phyloP scores from a whole-genome alignment of 2,113 vertebrate species.

The Periophthalmodon schlosseri region DNA sequence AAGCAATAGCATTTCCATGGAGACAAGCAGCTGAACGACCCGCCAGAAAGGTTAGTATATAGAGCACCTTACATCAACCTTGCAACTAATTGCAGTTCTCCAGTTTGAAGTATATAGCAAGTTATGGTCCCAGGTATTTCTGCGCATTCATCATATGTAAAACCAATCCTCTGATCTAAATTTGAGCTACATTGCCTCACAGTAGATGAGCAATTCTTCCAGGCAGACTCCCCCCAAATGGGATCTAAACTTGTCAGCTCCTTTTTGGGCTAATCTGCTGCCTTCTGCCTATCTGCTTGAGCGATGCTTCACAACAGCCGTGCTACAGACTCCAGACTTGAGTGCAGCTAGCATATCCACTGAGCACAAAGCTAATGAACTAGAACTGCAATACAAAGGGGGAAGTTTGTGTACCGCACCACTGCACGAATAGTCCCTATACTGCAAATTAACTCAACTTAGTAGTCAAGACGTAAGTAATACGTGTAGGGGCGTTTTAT shows the following conservation, averaged over 20 bases:
- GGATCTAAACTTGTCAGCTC: constrained; percentile 26
- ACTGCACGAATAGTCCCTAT: constrained; percentile 24
- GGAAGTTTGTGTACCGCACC: constrained; percentile 16
- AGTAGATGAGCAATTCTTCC: constrained; percentile 41
- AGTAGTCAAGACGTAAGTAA: constrained; percentile 18
- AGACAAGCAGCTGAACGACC: too few relatives aligned
- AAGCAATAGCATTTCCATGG: too few relatives aligned
- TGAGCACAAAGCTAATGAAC: constrained; percentile 40
- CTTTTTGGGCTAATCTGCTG: constrained; percentile 41
- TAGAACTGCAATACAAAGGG: constrained; percentile 21
- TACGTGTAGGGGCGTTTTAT: constrained; percentile 17
- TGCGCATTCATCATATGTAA: background rate
- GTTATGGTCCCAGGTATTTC: background rate
- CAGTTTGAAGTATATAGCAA: background rate
- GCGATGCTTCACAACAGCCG: constrained; percentile 36
- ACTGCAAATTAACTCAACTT: constrained; percentile 32
- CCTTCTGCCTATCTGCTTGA: constrained; percentile 30
- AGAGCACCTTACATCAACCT: too few relatives aligned
- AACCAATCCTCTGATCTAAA: constrained; percentile 18
- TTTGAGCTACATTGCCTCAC: constrained; percentile 3
- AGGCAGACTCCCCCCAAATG: constrained; percentile 27
- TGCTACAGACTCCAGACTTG: constrained; percentile 18
- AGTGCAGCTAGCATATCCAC: constrained; percentile 19
- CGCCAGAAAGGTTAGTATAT: too few relatives aligned
- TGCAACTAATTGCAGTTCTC: too few relatives aligned